These are phyloP conservation scores for Austrofundulus limnaeus DNA, from an alignment of 2,113 vertebrate species.

Conservation along the genomic window DNA sequence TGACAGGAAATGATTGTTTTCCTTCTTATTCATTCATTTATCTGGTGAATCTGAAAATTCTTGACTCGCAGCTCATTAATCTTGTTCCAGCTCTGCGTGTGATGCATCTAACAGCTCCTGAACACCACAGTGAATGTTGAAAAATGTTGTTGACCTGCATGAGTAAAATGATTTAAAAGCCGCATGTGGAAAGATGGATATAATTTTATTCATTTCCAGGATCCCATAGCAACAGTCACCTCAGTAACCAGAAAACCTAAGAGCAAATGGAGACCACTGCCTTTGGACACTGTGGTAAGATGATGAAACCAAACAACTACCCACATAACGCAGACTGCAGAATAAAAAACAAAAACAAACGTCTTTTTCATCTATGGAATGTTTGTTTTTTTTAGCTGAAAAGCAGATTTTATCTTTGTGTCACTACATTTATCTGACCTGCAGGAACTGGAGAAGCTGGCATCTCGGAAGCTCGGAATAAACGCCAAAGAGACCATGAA, in stretches of 20 bases:
- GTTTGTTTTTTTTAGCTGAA: neutral
- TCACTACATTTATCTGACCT: conserved; percentile 16
- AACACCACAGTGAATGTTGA: conserved; percentile 4
- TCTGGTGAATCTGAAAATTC: neutral
- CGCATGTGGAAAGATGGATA: conserved; percentile 29
- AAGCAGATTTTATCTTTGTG: neutral
- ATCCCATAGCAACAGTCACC: conserved; percentile 89
- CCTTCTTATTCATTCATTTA: neutral
- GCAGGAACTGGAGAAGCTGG: conserved; percentile 95
- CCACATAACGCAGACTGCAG: neutral
- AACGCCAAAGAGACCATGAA: conserved; percentile 97
- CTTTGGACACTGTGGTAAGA: conserved; percentile 96
- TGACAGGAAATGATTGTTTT: neutral
- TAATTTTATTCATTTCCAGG: conserved; percentile 76
- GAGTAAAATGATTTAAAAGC: conserved; percentile 36
- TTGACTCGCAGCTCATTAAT: neutral
- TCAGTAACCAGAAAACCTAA: conserved; percentile 93
- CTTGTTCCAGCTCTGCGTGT: neutral
- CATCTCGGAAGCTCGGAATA: conserved; percentile 93
- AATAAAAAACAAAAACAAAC: neutral
- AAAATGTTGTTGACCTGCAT: conserved; percentile 23
- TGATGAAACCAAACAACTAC: conserved; percentile 8
- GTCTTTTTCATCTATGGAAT: neutral
- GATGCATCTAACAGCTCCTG: conserved; percentile 7
- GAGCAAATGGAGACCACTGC: conserved; percentile 96